A percentile compares a stretch with the other conserved stretches of the same genome.
Conservation (phyloP, 2,888 invertebrate genomes). For the Dione juno region DNA sequence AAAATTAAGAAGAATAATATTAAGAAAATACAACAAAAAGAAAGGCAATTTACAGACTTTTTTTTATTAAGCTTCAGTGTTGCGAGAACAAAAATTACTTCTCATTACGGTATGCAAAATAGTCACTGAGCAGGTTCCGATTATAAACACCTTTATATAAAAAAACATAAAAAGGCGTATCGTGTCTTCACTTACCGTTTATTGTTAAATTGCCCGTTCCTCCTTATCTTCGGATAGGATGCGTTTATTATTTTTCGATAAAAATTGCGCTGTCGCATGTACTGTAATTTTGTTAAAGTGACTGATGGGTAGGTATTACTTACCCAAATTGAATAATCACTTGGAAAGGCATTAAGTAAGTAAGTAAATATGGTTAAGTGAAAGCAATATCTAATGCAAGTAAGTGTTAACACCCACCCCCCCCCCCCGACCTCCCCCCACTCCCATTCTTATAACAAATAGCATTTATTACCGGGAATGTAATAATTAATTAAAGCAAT, state of each 20-base stretch:
- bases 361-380: too few relatives aligned
- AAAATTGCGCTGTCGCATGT: slow-evolving; percentile 15
- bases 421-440: too few relatives aligned
- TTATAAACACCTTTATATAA: slow-evolving; percentile 37
- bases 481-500: too few relatives aligned
- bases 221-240: slow-evolving; percentile 28
- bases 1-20: too few relatives aligned
- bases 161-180: slow-evolving; percentile 22
- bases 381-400: not conserved
- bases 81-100: slow-evolving; percentile 14
- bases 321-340: slow-evolving; percentile 18
- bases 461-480: too few relatives aligned
- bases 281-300: slow-evolving; percentile 29
- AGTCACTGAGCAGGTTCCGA: slow-evolving; percentile 31
- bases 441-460: too few relatives aligned
- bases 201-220: slow-evolving; percentile 28
- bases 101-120: slow-evolving; percentile 35
- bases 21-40: too few relatives aligned
- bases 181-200: slow-evolving; percentile 29
- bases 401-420: too few relatives aligned
- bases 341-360: not conserved
- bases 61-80: slow-evolving; percentile 5
- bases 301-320: slow-evolving; percentile 3
- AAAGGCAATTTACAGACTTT: not conserved
- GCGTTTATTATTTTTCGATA: slow-evolving; percentile 25